These are phyloP conservation scores for Hypena proboscidalis DNA, from an alignment of 2,888 invertebrate species.

Conservation along the genomic window DNA sequence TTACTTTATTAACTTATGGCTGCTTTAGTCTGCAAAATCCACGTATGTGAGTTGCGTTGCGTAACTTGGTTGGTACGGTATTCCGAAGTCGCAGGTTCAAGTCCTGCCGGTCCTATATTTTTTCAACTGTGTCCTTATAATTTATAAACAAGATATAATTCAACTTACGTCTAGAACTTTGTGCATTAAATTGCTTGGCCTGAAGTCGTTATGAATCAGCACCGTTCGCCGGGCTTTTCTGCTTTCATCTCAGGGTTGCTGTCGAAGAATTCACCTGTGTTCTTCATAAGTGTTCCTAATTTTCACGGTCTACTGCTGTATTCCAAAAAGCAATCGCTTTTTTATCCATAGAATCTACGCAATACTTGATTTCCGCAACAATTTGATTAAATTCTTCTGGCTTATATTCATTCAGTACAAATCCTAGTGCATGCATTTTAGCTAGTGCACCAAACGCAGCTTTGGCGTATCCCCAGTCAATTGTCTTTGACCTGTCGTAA, in stretches of 20 bases:
- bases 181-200: slow-evolving; percentile 48
- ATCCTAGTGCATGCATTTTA: slow-evolving; percentile 70
- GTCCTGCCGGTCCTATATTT: no score
- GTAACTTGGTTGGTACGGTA: no score
- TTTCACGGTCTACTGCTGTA: not conserved
- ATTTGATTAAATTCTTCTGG: slow-evolving; percentile 56
- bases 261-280: no score
- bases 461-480: slow-evolving; percentile 65
- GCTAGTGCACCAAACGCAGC: slow-evolving; percentile 58
- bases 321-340: slow-evolving; percentile 1
- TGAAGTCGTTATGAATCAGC: slow-evolving; percentile 43
- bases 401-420: slow-evolving; percentile 47
- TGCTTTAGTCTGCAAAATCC: no score
- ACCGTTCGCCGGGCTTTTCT: slow-evolving; percentile 35
- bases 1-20: no score
- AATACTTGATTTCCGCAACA: slow-evolving; percentile 31
- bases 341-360: slow-evolving; percentile 1
- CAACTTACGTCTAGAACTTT: slow-evolving; percentile 32
- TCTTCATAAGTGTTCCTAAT: not conserved
- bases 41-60: no score
- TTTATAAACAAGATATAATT: no score
- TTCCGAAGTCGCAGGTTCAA: no score
- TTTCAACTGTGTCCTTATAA: no score
- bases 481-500: slow-evolving; percentile 55
- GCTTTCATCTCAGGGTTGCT: no score